phyloP scores from a whole-genome alignment of 2,888 invertebrate species.

The Amiota minor region DNA sequence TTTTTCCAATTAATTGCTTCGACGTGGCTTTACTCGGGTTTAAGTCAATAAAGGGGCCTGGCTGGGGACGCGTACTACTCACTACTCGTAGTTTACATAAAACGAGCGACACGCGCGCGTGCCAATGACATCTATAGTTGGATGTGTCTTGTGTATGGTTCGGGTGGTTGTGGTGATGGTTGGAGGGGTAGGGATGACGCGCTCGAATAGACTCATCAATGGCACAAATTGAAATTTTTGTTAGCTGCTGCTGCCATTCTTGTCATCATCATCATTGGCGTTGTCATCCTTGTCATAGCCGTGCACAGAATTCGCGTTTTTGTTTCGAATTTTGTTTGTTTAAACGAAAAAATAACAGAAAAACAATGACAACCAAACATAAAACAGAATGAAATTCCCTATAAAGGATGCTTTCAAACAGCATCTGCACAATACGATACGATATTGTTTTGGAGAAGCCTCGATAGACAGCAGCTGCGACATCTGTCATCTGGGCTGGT shows the following conservation, averaged over 20 bases:
- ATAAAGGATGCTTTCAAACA: too few relatives aligned
- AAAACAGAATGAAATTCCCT: too few relatives aligned
- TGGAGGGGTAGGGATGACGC: background rate
- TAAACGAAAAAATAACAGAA: background rate
- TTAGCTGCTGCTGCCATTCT: slow-evolving; percentile 41
- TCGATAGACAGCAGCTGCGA: too few relatives aligned
- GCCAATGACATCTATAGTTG: slow-evolving; percentile 5
- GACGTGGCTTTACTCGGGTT: slow-evolving; percentile 48
- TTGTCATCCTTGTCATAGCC: background rate
- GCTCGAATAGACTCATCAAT: slow-evolving; percentile 57
- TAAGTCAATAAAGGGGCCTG: slow-evolving; percentile 22
- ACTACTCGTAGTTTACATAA: background rate
- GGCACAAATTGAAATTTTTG: slow-evolving; percentile 61
- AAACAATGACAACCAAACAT: background rate
- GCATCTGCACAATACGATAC: too few relatives aligned
- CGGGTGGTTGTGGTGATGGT: too few relatives aligned
- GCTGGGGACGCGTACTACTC: background rate
- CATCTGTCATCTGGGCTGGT: too few relatives aligned
- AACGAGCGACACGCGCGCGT: slow-evolving; percentile 1
- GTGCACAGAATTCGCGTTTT: slow-evolving; percentile 24
- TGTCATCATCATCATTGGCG: too few relatives aligned
- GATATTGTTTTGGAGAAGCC: too few relatives aligned
- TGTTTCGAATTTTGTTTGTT: slow-evolving; percentile 21
- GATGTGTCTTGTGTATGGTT: background rate
- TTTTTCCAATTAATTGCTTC: slow-evolving; percentile 65